phyloP scores from a whole-genome alignment of 2,113 vertebrate species.

The Zosterops hypoxanthus region DNA sequence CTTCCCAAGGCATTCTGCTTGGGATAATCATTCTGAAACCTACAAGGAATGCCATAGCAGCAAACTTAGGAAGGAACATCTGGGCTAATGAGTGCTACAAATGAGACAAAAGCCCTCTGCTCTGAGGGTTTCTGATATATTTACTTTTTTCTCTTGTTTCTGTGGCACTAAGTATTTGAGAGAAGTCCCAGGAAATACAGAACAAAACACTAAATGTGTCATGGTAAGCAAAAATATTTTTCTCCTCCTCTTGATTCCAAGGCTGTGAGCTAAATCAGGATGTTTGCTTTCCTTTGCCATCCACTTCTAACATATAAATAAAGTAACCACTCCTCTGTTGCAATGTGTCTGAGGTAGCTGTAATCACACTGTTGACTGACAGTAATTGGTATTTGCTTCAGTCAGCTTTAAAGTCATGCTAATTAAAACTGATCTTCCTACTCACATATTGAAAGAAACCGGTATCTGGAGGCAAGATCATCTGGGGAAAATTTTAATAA shows the following conservation, averaged over 20 bases:
- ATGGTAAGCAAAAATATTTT: background rate
- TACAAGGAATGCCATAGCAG: background rate
- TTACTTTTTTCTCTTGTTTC: background rate
- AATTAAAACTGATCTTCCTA: background rate
- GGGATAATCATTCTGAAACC: background rate
- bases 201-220: background rate
- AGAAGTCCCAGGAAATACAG: background rate
- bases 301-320: background rate
- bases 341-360: background rate
- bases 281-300: constrained; percentile 30
- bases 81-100: background rate
- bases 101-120: background rate
- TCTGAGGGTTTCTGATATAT: background rate
- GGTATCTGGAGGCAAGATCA: background rate
- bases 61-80: background rate
- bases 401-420: background rate
- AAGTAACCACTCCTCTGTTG: constrained; percentile 11
- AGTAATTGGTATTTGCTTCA: constrained; percentile 3
- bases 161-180: background rate
- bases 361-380: background rate
- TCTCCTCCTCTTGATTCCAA: background rate
- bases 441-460: background rate
- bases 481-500: background rate
- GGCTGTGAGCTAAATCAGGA: background rate
- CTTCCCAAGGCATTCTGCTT: background rate